Conservation (phyloP, 2,888 invertebrate species). For the Drosophila limbata region DNA sequence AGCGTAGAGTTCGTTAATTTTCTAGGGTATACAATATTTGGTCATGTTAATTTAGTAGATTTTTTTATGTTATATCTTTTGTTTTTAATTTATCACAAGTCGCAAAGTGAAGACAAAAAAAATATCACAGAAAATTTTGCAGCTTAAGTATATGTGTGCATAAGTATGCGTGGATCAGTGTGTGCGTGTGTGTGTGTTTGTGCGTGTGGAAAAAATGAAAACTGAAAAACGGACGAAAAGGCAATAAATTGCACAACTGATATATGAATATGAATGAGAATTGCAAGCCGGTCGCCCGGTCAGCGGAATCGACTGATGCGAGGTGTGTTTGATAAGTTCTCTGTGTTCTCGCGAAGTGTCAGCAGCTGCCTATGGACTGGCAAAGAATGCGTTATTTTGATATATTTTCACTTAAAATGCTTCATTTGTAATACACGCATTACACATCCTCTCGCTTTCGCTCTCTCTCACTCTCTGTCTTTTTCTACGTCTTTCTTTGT, state of each 20-base stretch:
- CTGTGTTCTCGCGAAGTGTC: neutral
- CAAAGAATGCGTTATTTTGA: constrained; percentile 21
- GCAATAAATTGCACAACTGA: constrained; percentile 67
- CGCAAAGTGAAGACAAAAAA: constrained; percentile 36
- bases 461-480: neutral
- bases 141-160: constrained; percentile 25
- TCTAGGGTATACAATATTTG: constrained; percentile 12
- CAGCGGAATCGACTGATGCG: constrained; percentile 32
- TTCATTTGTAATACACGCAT: constrained; percentile 49
- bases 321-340: constrained; percentile 43
- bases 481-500: neutral
- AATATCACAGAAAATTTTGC: constrained; percentile 32
- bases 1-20: neutral
- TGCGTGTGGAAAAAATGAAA: constrained; percentile 25
- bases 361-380: constrained; percentile 6
- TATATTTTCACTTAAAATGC: constrained; percentile 56
- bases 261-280: constrained; percentile 65
- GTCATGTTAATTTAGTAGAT: neutral
- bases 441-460: constrained; percentile 28
- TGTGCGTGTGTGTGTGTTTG: constrained; percentile 4
- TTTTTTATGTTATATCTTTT: constrained; percentile 20
- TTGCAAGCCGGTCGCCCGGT: constrained; percentile 19
- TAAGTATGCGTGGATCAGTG: neutral
- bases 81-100: constrained; percentile 40
- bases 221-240: constrained; percentile 32